Conservation (phyloP, 2,888 invertebrate genomes). For the Drosophila anomelani region DNA sequence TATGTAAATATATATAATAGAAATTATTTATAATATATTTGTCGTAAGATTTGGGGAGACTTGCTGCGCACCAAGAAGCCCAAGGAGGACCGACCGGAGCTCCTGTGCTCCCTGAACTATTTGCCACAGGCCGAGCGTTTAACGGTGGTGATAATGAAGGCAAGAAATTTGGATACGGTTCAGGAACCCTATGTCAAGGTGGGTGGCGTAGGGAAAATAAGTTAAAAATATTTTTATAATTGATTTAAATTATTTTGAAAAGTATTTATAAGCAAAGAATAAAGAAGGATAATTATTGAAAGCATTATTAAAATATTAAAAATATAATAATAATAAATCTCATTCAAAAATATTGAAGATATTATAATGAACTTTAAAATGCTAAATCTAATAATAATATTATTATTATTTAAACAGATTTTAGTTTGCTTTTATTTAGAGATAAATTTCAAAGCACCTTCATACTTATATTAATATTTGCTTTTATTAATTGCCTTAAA, state of each 20-base stretch:
- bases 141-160: slow-evolving; percentile 93
- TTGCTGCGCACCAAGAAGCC: slow-evolving; percentile 92
- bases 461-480: background rate
- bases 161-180: slow-evolving; percentile 91
- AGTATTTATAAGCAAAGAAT: too few relatives aligned
- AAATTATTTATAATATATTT: background rate
- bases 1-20: background rate
- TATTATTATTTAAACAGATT: background rate
- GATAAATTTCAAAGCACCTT: background rate
- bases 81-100: slow-evolving; percentile 92
- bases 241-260: too few relatives aligned
- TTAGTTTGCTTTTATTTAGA: background rate
- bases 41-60: slow-evolving; percentile 95
- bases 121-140: slow-evolving; percentile 94
- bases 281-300: background rate
- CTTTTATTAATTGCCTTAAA: background rate
- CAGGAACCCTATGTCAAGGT: slow-evolving; percentile 92
- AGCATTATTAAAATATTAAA: too few relatives aligned
- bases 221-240: too few relatives aligned
- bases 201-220: slow-evolving; percentile 58
- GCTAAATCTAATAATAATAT: background rate
- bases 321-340: too few relatives aligned
- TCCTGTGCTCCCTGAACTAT: slow-evolving; percentile 93
- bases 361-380: background rate
- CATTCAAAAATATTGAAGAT: too few relatives aligned